These are phyloP conservation scores for Lycia hirtaria DNA, from an alignment of 2,888 invertebrate genomes.

Conservation along the genomic window DNA sequence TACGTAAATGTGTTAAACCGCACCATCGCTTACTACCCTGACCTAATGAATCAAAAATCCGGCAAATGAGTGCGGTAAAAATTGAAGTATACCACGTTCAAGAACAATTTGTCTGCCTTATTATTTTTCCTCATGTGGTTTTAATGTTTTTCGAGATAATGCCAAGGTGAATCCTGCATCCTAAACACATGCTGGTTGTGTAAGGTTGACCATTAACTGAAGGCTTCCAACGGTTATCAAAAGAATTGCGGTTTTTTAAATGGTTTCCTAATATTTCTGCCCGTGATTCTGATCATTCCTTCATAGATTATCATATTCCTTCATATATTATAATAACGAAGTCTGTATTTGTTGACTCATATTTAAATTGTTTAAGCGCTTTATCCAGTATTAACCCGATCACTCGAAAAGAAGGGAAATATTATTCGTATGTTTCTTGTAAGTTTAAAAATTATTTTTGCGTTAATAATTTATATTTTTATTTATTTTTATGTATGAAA, in stretches of 20 bases:
- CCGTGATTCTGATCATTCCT: background rate
- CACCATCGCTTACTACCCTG: no score
- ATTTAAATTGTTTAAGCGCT: no score
- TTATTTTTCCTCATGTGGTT: conserved; percentile 17
- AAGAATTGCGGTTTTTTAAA: conserved; percentile 3
- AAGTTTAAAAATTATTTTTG: no score
- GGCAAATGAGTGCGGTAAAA: no score
- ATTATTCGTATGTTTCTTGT: no score
- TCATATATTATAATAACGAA: no score
- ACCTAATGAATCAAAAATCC: no score
- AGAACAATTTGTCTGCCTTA: background rate
- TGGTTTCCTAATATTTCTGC: conserved; percentile 5
- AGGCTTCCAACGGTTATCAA: conserved; percentile 13
- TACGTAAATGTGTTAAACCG: no score
- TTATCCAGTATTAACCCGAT: no score
- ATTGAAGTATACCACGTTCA: background rate
- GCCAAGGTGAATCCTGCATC: conserved; percentile 28
- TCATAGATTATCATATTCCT: background rate
- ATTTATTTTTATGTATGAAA: no score
- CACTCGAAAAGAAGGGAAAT: no score
- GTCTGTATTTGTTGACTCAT: background rate
- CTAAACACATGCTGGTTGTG: conserved; percentile 15
- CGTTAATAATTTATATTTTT: no score
- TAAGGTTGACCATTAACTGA: conserved; percentile 25
- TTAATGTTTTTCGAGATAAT: conserved; percentile 20